phyloP scores from a whole-genome alignment of 2,113 vertebrate genomes.

The Anser brachyrhynchus region DNA sequence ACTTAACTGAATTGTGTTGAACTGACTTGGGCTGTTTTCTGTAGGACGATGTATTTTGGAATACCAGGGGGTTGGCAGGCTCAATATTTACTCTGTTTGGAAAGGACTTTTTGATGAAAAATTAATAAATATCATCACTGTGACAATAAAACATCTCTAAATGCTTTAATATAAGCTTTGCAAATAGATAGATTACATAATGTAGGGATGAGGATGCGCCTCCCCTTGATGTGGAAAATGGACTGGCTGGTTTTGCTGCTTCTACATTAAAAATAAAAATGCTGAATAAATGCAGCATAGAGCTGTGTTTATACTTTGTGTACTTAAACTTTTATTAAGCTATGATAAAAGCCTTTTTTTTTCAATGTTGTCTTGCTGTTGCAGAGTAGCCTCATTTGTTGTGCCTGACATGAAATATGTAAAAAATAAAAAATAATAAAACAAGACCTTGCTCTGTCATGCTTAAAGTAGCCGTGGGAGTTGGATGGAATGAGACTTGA shows the following conservation, averaged over 20 bases:
- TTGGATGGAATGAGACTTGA: constrained; percentile 26
- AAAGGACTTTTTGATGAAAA: neutral
- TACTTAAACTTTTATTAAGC: neutral
- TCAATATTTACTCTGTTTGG: neutral
- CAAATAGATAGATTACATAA: neutral
- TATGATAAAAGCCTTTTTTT: neutral
- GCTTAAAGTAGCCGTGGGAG: constrained; percentile 57
- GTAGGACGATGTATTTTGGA: neutral
- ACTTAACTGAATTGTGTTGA: neutral
- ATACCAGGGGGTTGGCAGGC: neutral
- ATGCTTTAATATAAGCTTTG: neutral
- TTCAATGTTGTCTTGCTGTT: neutral
- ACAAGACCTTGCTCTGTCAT: constrained; percentile 49
- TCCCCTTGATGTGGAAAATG: neutral
- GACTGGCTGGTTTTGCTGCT: accelerated
- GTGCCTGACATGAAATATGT: constrained; percentile 31
- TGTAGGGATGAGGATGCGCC: neutral
- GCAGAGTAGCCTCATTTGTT: constrained; percentile 17
- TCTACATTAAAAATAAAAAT: neutral
- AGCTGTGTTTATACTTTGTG: neutral
- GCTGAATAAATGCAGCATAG: neutral
- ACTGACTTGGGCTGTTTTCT: neutral
- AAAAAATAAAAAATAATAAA: constrained; percentile 33
- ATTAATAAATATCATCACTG: neutral
- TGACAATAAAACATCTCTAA: neutral